Evolutionary conservation across 1,140 invertebrate species (phyloP), one percentile per base, ranked within the genome.

Genomic region (Leptestheria dahalacensis): DNA sequence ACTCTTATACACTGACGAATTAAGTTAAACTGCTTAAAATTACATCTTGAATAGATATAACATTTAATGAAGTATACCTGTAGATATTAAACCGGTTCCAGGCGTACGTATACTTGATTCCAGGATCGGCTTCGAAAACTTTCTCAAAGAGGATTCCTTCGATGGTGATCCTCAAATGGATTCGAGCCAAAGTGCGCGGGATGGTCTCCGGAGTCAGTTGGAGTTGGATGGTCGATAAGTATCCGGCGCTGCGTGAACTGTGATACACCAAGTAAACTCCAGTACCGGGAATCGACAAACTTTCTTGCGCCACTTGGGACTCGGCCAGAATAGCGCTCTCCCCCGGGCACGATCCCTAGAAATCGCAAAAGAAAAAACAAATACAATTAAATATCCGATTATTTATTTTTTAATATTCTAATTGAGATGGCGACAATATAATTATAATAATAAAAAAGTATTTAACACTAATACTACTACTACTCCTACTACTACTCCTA

Each of bases 1-100:
- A n/a, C n/a, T n/a, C n/a, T n/a, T n/a, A n/a, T n/a, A n/a, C n/a
- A n/a, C n/a, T n/a, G n/a, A 24, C 18, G 6, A 52, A 15, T 52
- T 18, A 11, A 26, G 50, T 24, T 52, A n/a, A 12, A 52, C 11
- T 48, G 0, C 20, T 18, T 11, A 24, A 26, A 12, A 10, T 51
- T 11, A 24, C 10, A 18, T 24, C 11, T 1, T 2, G 12, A 11
- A 65, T 4, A 72, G 68, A 0, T 51, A 2, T 57, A 33, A 18
- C 26, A 10, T 58, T 46, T 21, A 18, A 1, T 58, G 9, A 26
- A 49, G 48, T 2, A 3, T 60, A 60, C 58, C 92, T 90, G 72
- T 97, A 97, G 23, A 96, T 91, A 72, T 98, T 97, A 56, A 89
- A 76, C 70, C 96, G 93, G 71, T 95, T 92, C 95, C 95, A 97